Percentiles rank a stretch among this genome's conserved stretches.
Evolutionary conservation across 2,113 vertebrate genomes (phyloP).

Genomic region (Copsychus sechellarum): DNA sequence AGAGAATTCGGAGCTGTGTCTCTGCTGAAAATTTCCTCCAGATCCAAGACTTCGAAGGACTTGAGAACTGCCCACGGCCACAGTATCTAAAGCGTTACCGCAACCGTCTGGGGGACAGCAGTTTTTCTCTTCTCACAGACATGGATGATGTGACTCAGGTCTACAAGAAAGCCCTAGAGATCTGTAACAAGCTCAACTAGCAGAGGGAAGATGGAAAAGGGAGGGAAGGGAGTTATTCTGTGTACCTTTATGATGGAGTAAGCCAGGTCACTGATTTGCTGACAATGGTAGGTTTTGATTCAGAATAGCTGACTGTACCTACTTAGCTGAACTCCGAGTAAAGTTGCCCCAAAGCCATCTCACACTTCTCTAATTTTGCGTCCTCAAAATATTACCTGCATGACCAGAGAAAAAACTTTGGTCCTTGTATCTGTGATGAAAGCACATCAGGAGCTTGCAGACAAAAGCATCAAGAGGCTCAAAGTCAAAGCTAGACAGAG

Average conservation of each 20-base stretch:
- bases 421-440: background rate
- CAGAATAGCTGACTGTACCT: background rate
- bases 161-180: conserved; percentile 97
- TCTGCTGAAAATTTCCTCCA: conserved; percentile 91
- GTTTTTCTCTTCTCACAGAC: conserved; percentile 94
- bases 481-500: conserved; percentile 10
- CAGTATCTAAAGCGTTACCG: conserved; percentile 85
- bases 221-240: conserved; percentile 32
- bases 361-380: conserved; percentile 8
- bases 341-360: conserved; percentile 19
- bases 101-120: conserved; percentile 88
- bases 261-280: conserved; percentile 68
- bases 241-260: conserved; percentile 69
- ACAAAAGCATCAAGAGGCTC: background rate
- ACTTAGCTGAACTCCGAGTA: conserved; percentile 8
- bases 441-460: conserved; percentile 15
- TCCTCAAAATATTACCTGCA: conserved; percentile 30
- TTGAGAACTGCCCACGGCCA: conserved; percentile 79
- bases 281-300: conserved; percentile 17
- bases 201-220: background rate
- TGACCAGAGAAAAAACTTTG: conserved; percentile 16
- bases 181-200: conserved; percentile 90
- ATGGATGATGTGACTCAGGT: conserved; percentile 97
- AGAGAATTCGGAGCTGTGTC: conserved; percentile 90
- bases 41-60: conserved; percentile 84